Conservation (phyloP, 64 coral and sea anemone genomes). For the Montipora capricornis region DNA sequence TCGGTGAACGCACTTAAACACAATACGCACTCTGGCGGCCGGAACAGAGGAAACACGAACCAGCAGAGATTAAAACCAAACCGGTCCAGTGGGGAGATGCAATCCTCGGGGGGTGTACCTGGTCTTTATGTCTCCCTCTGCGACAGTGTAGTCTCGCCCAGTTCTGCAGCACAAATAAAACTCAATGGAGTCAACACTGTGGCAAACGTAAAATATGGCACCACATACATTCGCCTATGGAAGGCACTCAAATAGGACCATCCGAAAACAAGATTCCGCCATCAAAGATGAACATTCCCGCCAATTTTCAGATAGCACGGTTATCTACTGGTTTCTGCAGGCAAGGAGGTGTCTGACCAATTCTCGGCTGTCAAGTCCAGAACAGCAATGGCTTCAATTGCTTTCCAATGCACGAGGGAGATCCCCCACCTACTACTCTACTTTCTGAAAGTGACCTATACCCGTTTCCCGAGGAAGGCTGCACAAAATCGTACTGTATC, state of each 20-base stretch:
- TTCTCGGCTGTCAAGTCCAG: neutral
- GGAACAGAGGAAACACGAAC: too few relatives aligned
- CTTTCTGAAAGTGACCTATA: neutral
- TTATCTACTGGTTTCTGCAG: neutral
- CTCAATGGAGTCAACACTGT: too few relatives aligned
- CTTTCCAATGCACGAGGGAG: neutral
- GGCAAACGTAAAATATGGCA: too few relatives aligned
- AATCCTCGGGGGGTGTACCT: neutral
- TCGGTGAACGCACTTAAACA: constrained; percentile 61
- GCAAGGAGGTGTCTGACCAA: neutral
- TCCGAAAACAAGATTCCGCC: constrained; percentile 55
- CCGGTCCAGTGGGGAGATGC: too few relatives aligned
- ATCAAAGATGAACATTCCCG: neutral
- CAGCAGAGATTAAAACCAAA: too few relatives aligned
- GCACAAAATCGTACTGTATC: constrained; percentile 46
- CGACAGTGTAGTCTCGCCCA: neutral
- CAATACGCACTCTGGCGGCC: neutral
- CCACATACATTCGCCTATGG: constrained; percentile 53
- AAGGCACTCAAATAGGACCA: constrained; percentile 71
- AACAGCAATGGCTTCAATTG: neutral
- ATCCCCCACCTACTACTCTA: neutral
- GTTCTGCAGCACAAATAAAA: too few relatives aligned
- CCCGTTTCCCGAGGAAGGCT: constrained; percentile 23
- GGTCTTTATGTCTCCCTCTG: too few relatives aligned
- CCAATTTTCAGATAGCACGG: neutral